A percentile compares a stretch with the other conserved stretches of the same genome.
phyloP scores from a whole-genome alignment of 2,797 vertebrate genomes.

The Poecilia velifera region DNA sequence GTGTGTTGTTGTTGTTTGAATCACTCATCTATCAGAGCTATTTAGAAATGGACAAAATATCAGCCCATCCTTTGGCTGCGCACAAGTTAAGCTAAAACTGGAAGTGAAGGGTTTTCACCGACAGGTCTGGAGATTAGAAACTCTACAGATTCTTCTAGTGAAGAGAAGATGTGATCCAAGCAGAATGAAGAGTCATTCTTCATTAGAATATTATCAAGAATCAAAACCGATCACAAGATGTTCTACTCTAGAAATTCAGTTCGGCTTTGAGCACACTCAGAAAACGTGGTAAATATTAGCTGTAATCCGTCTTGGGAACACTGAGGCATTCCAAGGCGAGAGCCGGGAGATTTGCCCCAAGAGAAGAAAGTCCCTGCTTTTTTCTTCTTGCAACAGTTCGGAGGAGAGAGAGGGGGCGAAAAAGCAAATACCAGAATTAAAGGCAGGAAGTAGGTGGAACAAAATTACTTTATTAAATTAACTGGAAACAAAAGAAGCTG shows the following conservation, averaged over 20 bases:
- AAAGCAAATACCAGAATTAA: not conserved
- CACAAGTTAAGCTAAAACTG: not conserved
- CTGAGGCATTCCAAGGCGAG: not conserved
- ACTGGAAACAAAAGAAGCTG: conserved; percentile 1
- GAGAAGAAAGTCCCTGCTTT: not conserved
- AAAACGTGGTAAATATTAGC: conserved; percentile 8
- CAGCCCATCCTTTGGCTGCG: no score
- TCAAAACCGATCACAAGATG: conserved; percentile 11
- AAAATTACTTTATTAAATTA: conserved; percentile 1
- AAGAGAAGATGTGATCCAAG: not conserved
- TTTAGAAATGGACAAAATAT: not conserved
- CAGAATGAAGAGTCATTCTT: not conserved
- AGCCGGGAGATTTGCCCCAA: not conserved
- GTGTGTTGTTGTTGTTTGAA: not conserved
- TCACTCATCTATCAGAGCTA: not conserved
- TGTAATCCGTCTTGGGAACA: not conserved
- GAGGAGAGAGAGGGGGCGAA: not conserved
- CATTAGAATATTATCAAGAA: not conserved
- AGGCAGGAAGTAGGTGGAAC: not conserved
- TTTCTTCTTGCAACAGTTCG: not conserved
- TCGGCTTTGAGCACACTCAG: not conserved
- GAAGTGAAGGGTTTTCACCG: not conserved
- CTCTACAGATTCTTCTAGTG: not conserved
- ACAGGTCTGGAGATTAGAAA: not conserved
- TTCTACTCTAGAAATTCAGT: not conserved